Percentiles rank a stretch among this genome's conserved stretches.
Conservation (phyloP, 1,140 invertebrate species). For the Drosophila gunungcola region DNA sequence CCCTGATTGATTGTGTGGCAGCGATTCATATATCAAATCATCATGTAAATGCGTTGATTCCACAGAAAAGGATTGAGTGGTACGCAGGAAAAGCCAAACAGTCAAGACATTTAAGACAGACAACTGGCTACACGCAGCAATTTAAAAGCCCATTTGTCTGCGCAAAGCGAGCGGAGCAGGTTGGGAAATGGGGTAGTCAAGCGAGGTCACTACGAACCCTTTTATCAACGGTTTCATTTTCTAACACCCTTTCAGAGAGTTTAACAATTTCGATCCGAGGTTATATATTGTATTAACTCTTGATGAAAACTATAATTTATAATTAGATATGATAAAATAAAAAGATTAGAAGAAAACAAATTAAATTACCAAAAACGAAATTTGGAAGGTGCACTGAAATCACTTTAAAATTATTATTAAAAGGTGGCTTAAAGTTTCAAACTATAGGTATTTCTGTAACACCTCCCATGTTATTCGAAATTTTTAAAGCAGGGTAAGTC, state of each 20-base stretch:
- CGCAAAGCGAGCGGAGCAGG: constrained; percentile 44
- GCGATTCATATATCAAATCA: constrained; percentile 78
- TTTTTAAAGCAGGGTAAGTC: background rate
- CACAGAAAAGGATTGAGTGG: background rate
- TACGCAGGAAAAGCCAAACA: constrained; percentile 7
- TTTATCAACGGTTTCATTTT: constrained; percentile 27
- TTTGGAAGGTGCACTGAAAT: no score
- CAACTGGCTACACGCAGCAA: constrained; percentile 67
- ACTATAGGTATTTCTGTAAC: no score
- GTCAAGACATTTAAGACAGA: constrained; percentile 36
- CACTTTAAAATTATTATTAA: no score
- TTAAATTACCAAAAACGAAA: no score
- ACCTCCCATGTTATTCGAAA: background rate
- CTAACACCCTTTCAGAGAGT: constrained; percentile 4
- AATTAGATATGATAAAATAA: no score
- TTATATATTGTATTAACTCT: no score
- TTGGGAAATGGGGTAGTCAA: constrained; percentile 11
- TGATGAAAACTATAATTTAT: no score
- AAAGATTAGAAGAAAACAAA: no score
- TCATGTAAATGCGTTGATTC: constrained; percentile 63
- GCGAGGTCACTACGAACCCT: constrained; percentile 16
- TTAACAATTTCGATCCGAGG: background rate
- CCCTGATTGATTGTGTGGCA: constrained; percentile 67
- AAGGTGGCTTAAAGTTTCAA: no score
- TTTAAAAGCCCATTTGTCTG: constrained; percentile 77